Conservation (phyloP, 1,140 invertebrate species). For the Eumeta japonica region DNA sequence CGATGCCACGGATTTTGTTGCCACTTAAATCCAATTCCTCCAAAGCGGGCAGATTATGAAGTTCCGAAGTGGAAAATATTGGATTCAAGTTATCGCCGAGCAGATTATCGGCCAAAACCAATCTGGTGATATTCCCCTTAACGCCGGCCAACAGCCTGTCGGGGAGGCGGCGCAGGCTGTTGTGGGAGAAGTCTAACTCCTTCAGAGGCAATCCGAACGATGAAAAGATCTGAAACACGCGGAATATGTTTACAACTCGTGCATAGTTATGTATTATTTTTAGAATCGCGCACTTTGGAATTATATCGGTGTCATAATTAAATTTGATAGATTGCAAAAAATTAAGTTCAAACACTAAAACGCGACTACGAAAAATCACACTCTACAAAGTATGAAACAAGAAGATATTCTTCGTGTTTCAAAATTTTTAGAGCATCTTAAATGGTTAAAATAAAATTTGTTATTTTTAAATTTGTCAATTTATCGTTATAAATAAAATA, state of each 20-base stretch:
- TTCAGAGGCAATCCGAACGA: slow-evolving; percentile 64
- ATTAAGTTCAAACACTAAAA: too few relatives aligned
- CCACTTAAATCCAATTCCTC: slow-evolving; percentile 73
- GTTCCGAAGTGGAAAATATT: slow-evolving; percentile 82
- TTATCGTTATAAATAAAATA: too few relatives aligned
- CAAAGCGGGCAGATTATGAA: slow-evolving; percentile 73
- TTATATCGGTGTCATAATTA: not conserved
- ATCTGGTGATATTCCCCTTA: slow-evolving; percentile 65
- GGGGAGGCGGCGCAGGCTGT: slow-evolving; percentile 75
- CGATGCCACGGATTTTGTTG: slow-evolving; percentile 76
- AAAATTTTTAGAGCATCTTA: too few relatives aligned
- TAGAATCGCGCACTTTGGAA: not conserved
- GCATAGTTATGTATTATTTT: not conserved
- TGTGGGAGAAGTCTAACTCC: slow-evolving; percentile 78
- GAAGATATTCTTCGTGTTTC: too few relatives aligned
- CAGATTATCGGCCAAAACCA: slow-evolving; percentile 76
- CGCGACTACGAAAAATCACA: too few relatives aligned
- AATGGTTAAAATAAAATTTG: too few relatives aligned
- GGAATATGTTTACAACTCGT: not conserved
- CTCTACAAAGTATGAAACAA: too few relatives aligned
- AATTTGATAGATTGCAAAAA: not conserved
- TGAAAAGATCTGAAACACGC: slow-evolving; percentile 49
- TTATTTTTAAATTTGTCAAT: too few relatives aligned
- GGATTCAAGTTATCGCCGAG: slow-evolving; percentile 87
- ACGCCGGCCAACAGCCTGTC: slow-evolving; percentile 72